Conservation (phyloP, 1,140 invertebrate species). For the Lepidostoma basale region DNA sequence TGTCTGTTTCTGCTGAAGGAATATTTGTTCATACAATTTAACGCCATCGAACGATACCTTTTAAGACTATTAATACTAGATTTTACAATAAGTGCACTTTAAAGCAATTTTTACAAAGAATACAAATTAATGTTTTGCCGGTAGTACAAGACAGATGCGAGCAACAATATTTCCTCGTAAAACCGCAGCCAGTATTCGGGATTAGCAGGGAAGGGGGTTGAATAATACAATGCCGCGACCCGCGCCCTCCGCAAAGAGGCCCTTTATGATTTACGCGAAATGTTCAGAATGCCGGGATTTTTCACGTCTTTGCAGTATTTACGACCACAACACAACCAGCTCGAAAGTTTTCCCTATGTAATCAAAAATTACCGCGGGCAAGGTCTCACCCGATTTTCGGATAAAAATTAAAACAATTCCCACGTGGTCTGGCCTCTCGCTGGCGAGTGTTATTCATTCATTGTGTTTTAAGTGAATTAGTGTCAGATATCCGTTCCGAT, state of each 20-base stretch:
- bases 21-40: too few relatives aligned
- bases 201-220: neutral
- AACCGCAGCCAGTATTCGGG: constrained; percentile 36
- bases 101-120: too few relatives aligned
- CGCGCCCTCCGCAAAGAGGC: constrained; percentile 2
- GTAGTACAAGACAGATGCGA: constrained; percentile 2
- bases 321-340: neutral
- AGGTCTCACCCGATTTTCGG: constrained; percentile 6
- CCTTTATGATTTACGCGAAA: constrained; percentile 36
- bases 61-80: too few relatives aligned
- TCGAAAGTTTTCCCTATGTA: constrained; percentile 1
- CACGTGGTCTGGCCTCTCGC: neutral
- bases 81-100: too few relatives aligned
- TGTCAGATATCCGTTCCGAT: constrained; percentile 2
- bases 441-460: neutral
- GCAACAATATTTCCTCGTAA: constrained; percentile 43
- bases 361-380: constrained; percentile 15
- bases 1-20: too few relatives aligned
- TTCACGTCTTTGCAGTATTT: constrained; percentile 22
- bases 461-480: constrained; percentile 14
- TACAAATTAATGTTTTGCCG: too few relatives aligned
- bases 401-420: constrained; percentile 20
- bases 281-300: constrained; percentile 27
- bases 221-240: constrained; percentile 1
- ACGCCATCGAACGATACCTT: too few relatives aligned